These are phyloP conservation scores for Gonocerus acuteangulatus DNA, from an alignment of 2,888 invertebrate genomes.

Conservation along the genomic window DNA sequence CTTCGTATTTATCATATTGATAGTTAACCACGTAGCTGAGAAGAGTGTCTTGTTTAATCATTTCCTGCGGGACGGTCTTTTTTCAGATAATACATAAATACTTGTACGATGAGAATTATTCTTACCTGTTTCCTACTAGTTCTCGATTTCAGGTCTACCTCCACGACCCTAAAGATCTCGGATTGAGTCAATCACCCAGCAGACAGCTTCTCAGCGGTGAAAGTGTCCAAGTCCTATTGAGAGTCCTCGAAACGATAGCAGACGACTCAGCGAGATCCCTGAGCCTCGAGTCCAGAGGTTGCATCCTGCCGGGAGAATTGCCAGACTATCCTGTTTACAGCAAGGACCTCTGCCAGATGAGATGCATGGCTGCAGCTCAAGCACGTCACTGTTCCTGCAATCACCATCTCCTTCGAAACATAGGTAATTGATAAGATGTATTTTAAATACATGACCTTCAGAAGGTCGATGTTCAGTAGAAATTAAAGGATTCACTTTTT, in stretches of 20 bases:
- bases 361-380: constrained; percentile 1
- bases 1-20: too few relatives aligned
- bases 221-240: background rate
- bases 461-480: too few relatives aligned
- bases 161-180: constrained; percentile 14
- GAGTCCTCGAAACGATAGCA: background rate
- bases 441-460: too few relatives aligned
- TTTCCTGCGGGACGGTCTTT: too few relatives aligned
- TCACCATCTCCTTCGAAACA: background rate
- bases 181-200: background rate
- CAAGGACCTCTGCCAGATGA: background rate
- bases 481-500: too few relatives aligned
- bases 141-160: constrained; percentile 12
- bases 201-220: background rate
- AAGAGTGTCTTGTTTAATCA: too few relatives aligned
- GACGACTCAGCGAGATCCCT: background rate
- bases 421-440: background rate
- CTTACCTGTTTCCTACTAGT: too few relatives aligned
- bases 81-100: too few relatives aligned
- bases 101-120: too few relatives aligned
- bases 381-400: background rate
- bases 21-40: too few relatives aligned
- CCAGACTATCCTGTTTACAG: constrained; percentile 4
- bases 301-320: background rate
- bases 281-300: background rate